phyloP scores from a whole-genome alignment of 2,888 invertebrate species.

The Habroteleia sp. region DNA sequence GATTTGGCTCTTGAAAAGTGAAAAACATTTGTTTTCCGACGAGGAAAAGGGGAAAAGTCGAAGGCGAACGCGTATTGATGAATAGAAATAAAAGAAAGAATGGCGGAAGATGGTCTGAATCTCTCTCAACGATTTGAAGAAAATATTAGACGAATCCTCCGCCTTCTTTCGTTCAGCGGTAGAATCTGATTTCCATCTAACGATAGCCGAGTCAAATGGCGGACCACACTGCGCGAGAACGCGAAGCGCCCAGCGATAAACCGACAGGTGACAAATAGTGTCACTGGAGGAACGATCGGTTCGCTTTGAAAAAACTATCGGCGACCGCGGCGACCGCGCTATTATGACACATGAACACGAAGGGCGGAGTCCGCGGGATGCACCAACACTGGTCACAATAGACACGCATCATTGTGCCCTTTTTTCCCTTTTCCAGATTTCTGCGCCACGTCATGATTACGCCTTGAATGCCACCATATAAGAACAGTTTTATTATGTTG shows the following conservation, averaged over 20 bases:
- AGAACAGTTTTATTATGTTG: constrained; percentile 49
- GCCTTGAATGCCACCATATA: constrained; percentile 27
- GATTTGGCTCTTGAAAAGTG: constrained; percentile 50
- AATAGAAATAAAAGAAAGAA: constrained; percentile 49
- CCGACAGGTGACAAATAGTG: constrained; percentile 60
- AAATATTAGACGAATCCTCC: constrained; percentile 53
- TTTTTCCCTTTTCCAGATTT: constrained; percentile 25
- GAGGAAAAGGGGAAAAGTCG: constrained; percentile 21
- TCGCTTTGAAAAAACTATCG: constrained; percentile 33
- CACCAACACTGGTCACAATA: constrained; percentile 11
- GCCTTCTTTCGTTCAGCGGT: constrained; percentile 25
- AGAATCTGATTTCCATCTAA: constrained; percentile 49
- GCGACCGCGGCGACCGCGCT: constrained; percentile 21
- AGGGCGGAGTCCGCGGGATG: constrained; percentile 12
- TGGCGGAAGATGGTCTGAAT: constrained; percentile 37
- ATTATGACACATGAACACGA: constrained; percentile 44
- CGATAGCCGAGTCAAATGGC: constrained; percentile 38
- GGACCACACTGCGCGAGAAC: constrained; percentile 36
- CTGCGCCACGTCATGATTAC: constrained; percentile 10
- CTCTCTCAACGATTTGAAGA: constrained; percentile 49
- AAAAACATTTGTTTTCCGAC: constrained; percentile 53
- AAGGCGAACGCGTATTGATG: constrained; percentile 47
- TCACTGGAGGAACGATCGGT: constrained; percentile 40
- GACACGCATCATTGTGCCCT: constrained; percentile 19
- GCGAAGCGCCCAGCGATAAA: constrained; percentile 27